phyloP scores from a whole-genome alignment of 2,888 invertebrate species.

The Antheraea yamamai region DNA sequence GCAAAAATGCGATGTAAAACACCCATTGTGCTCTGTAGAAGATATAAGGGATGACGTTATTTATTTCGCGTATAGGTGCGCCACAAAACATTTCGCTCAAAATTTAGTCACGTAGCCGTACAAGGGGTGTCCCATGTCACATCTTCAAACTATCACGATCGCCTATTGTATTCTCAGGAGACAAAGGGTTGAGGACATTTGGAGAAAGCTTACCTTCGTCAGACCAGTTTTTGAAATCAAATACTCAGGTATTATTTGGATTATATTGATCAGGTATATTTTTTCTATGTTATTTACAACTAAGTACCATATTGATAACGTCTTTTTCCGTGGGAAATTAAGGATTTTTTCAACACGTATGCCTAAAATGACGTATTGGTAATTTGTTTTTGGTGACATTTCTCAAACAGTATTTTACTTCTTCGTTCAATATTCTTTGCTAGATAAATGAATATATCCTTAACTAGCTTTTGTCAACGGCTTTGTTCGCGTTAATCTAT shows the following conservation, averaged over 20 bases:
- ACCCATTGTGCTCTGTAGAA: constrained; percentile 24
- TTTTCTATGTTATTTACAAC: constrained; percentile 24
- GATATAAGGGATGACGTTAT: constrained; percentile 70
- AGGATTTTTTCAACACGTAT: background rate
- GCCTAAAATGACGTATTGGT: background rate
- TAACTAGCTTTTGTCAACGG: background rate
- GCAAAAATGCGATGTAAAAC: background rate
- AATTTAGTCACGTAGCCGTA: constrained; percentile 78
- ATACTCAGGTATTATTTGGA: constrained; percentile 64
- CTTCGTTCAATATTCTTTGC: background rate
- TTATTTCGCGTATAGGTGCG: constrained; percentile 66
- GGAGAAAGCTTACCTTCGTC: constrained; percentile 74
- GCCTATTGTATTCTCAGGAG: constrained; percentile 78
- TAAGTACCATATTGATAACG: background rate
- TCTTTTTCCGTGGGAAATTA: background rate
- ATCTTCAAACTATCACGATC: constrained; percentile 74
- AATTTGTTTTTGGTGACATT: background rate
- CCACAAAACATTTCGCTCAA: constrained; percentile 74
- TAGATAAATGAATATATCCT: background rate
- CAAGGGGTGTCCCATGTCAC: constrained; percentile 74
- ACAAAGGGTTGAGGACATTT: constrained; percentile 76
- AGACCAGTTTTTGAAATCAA: constrained; percentile 70
- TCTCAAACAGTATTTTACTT: background rate
- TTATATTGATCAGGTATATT: constrained; percentile 53
- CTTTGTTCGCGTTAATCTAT: too few species aligned